Conservation (phyloP, 2,888 invertebrate species). For the Ecliptopera silaceata region DNA sequence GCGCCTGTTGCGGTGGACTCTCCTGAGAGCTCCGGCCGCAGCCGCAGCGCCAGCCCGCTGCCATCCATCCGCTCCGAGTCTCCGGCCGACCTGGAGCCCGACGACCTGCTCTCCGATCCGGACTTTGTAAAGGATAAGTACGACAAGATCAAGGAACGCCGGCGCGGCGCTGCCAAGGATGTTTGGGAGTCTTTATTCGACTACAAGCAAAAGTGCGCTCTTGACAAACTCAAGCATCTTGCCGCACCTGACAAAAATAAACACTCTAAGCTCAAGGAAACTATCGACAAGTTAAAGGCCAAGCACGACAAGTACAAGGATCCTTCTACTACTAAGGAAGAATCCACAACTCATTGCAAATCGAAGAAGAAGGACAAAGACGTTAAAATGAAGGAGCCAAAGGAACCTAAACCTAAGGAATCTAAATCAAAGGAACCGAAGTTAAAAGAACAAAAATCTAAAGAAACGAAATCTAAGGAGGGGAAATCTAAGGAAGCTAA, state of each 20-base stretch:
- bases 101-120: constrained; percentile 57
- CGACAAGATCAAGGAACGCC: constrained; percentile 84
- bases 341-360: constrained; percentile 47
- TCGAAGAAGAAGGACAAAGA: constrained; percentile 54
- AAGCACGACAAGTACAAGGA: constrained; percentile 83
- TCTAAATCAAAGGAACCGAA: constrained; percentile 7
- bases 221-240: constrained; percentile 66
- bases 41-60: constrained; percentile 72
- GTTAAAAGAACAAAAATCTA: constrained; percentile 1
- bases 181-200: constrained; percentile 76
- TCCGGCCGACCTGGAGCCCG: constrained; percentile 28
- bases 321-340: constrained; percentile 57
- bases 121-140: constrained; percentile 83
- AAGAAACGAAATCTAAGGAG: constrained; percentile 41
- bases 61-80: constrained; percentile 69
- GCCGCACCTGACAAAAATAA: constrained; percentile 73
- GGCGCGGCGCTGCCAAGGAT: constrained; percentile 78
- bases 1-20: constrained; percentile 53
- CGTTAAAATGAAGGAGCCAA: constrained; percentile 42
- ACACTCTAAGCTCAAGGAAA: constrained; percentile 79
- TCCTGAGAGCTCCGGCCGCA: constrained; percentile 69
- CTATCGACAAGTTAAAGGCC: constrained; percentile 85
- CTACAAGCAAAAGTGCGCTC: constrained; percentile 65
- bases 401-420: constrained; percentile 22
- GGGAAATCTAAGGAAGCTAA: constrained; percentile 15